These are phyloP conservation scores for Pogoniulus pusillus DNA, from an alignment of 2,797 vertebrate species.

Conservation along the genomic window DNA sequence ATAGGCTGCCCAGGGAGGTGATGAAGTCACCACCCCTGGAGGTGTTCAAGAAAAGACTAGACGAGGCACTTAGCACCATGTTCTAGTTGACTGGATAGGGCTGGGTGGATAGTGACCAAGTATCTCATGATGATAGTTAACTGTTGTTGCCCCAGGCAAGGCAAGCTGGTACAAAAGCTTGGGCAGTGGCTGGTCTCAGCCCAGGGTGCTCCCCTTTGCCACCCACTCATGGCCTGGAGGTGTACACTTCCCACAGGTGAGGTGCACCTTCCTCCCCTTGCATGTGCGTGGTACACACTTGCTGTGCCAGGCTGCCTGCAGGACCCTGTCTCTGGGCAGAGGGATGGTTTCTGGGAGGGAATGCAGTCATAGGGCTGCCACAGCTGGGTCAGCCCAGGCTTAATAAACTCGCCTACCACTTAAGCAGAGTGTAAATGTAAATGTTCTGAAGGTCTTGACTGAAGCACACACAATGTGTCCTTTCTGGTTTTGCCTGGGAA, in stretches of 20 bases:
- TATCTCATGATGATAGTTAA: background rate
- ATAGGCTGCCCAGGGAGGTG: too few relatives aligned
- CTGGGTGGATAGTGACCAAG: background rate
- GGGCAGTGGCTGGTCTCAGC: background rate
- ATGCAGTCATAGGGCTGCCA: background rate
- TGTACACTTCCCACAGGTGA: background rate
- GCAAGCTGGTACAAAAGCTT: background rate
- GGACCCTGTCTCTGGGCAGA: background rate
- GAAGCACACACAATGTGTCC: background rate
- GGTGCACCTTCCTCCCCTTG: background rate
- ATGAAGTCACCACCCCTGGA: too few relatives aligned
- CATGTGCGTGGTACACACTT: rapidly evolving
- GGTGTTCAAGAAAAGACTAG: too few relatives aligned
- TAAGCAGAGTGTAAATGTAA: background rate
- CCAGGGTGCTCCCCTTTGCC: rapidly evolving
- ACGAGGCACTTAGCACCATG: too few relatives aligned
- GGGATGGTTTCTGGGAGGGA: background rate
- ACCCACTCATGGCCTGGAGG: background rate
- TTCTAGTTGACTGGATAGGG: too few relatives aligned
- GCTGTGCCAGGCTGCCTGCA: background rate
- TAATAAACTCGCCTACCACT: background rate
- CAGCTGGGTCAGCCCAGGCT: background rate
- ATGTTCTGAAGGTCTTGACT: background rate
- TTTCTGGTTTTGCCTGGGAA: background rate
- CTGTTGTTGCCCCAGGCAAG: background rate